Evolutionary conservation across 2,797 vertebrate species (phyloP), one percentile per base, ranked within the genome.

Genomic region (Catostomus latipinnis): DNA sequence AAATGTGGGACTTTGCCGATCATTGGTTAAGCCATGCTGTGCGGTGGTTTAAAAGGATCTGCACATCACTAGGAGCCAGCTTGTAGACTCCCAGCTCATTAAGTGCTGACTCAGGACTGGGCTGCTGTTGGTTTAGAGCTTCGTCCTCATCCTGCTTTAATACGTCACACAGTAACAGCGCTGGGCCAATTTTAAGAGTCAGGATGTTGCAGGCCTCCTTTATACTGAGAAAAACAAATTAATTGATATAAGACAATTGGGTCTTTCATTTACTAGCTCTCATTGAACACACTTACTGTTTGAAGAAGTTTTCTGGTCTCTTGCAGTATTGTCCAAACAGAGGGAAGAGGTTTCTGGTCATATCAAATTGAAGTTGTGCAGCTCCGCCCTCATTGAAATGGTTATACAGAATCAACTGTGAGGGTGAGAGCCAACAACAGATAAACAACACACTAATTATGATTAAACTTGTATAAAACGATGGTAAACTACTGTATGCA

Each of bases 251-350:
- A 48, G 8, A 60, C 6, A 52, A 22, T 43, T 0, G 0, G 13
- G 11, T 49, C 10, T n/a, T 48, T 61, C 6, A 48, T 13, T 9
- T 60, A 74, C 6, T 50, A 45, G 18, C 50, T 58, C 6, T 10
- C 6, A 13, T 1, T 12, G 58, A 43, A 62, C 56, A 70, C 1
- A 91, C 97, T 96, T 89, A 99, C 98, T 99, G 97, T 82, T 99
- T 99, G 66, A 99, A 99, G 91, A 98, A 98, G 91, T 99, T 99
- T 90, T 99, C 98, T 0, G 97, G 97, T 87, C 96, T 95, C 90
- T 98, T 99, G 94, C 98, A 99, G 89, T 98, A 97, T 85, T 97
- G 97, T 79, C 97, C 97, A 86, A 99, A 99, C 62, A 99, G 90
- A 88, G 98, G 97, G 84, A 99, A 99, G 6, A 99, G 94, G 81